Evolutionary conservation across 2,888 invertebrate species (phyloP).

Genomic region (Himalopsyche tibetana): DNA sequence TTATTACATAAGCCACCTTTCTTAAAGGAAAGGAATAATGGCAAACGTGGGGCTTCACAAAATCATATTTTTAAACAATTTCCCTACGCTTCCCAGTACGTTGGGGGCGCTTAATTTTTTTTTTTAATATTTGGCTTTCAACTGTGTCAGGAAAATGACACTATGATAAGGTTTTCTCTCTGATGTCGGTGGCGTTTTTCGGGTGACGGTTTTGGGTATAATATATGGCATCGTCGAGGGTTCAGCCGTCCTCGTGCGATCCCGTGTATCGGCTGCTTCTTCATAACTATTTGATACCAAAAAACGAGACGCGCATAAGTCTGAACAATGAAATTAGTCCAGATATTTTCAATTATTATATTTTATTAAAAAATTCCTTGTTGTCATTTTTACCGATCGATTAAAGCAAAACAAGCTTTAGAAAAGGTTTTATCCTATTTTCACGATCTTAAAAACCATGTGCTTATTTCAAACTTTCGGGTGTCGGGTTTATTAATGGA

Average conservation of each 20-base stretch:
- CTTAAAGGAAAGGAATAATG: too few relatives aligned
- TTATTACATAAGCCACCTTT: too few relatives aligned
- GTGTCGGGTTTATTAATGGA: background rate
- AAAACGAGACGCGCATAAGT: background rate
- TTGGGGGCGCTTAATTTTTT: too few relatives aligned
- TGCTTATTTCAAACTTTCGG: background rate
- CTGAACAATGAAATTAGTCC: background rate
- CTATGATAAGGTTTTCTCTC: background rate
- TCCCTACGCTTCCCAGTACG: too few relatives aligned
- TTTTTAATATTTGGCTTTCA: too few relatives aligned
- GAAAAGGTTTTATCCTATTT: background rate
- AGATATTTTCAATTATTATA: too few relatives aligned
- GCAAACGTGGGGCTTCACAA: too few relatives aligned
- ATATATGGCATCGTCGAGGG: background rate
- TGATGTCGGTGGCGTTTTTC: background rate
- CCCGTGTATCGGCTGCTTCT: background rate
- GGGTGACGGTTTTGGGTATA: constrained; percentile 22
- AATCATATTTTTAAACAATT: too few relatives aligned
- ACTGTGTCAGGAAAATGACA: background rate
- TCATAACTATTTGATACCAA: background rate
- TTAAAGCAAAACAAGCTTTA: background rate
- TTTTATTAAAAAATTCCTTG: too few relatives aligned
- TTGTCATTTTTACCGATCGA: too few relatives aligned
- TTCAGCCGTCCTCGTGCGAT: background rate
- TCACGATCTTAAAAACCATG: background rate